Evolutionary conservation across 2,888 invertebrate genomes (phyloP), one percentile per base, ranked within the genome.

Genomic region (Dermolepida albohirtum): DNA sequence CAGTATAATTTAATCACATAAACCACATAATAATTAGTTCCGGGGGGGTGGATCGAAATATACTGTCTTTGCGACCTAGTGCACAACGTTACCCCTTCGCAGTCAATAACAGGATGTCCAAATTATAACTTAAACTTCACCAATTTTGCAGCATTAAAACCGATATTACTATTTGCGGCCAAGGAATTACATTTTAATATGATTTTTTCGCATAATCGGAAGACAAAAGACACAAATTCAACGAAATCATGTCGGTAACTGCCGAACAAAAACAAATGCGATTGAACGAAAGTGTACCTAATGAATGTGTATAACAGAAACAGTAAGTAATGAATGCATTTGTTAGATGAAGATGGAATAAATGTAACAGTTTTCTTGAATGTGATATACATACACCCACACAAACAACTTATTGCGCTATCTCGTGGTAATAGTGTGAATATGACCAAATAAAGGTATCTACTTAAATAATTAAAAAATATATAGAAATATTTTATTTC

Each of bases 211-310:
- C 70, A 70, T 73, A 74, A 76, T 76, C 77, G 77, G 78, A 78
- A 77, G 77, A 78, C 77, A 77, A 75, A 74, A 69, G 74, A 73
- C 72, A 72, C 72, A 74, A 73, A 72, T 73, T 69, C 73, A 72
- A 71, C 74, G 75, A 68, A 71, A 74, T 73, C 74, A 72, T 75
- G 75, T 74, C 75, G 73, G 73, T 74, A 70, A 76, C 76, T 77
- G 74, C 76, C 75, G 59, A 77, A 75, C 75, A 77, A 77, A 76
- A 78, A 78, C 78, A 78, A 70, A 70, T 68, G 68, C 47, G 17
- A 62, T 41, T 54, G 51, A 47, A 49, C 51, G 10, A 44, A 62
- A 27, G 41, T 22, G 12, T 64, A 63, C 63, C 12, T 11, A 12
- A 22, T 29, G 5, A 67, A 63, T 52, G 52, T 14, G 63, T 27